Percentiles rank a stretch among this genome's conserved stretches.
Evolutionary conservation across 2,113 vertebrate genomes (phyloP).

Genomic region (Pica pica): DNA sequence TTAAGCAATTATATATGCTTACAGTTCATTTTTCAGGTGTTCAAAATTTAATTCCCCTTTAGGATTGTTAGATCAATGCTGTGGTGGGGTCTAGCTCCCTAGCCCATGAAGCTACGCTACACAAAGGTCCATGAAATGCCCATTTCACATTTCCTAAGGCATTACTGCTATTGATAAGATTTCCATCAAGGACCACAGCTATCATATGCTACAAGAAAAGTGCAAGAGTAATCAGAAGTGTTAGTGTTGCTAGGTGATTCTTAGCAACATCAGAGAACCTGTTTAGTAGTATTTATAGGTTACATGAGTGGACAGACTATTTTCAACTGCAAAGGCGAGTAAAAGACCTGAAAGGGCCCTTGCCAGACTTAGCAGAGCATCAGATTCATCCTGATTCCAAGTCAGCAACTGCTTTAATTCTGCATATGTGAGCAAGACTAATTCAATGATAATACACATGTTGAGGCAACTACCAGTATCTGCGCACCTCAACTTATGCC

Average conservation of each 20-base stretch:
- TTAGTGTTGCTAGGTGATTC: background rate
- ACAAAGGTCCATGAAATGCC: background rate
- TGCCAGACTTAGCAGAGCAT: background rate
- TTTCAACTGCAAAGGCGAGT: background rate
- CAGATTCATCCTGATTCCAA: background rate
- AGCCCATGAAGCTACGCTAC: background rate
- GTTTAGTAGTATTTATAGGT: background rate
- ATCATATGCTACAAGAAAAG: background rate
- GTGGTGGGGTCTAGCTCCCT: background rate
- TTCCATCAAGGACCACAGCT: background rate
- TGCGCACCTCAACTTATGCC: background rate
- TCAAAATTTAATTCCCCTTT: conserved; percentile 33
- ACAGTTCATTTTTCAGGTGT: conserved; percentile 15
- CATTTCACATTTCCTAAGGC: background rate
- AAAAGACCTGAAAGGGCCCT: background rate
- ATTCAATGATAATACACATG: background rate
- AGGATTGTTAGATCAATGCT: background rate
- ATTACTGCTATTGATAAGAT: background rate
- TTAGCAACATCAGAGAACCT: background rate
- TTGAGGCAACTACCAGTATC: background rate
- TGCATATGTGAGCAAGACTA: background rate
- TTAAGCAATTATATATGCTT: background rate
- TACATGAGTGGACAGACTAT: background rate
- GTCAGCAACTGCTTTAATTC: background rate
- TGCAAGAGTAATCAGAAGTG: background rate